phyloP scores from a whole-genome alignment of 2,113 vertebrate species.

The Vanacampus margaritifer region DNA sequence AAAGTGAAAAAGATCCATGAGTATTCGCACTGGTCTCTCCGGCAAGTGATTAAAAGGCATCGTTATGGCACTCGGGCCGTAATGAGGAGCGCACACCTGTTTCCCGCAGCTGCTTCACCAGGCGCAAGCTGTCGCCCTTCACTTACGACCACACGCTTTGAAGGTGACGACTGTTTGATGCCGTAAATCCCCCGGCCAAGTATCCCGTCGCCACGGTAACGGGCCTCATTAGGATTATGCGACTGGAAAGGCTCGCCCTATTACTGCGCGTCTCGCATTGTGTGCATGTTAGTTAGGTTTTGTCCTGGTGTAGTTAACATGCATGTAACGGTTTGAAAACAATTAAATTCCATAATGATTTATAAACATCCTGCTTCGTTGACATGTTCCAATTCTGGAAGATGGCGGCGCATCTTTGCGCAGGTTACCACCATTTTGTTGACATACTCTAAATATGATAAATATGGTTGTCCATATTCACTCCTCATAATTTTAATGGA shows the following conservation, averaged over 20 bases:
- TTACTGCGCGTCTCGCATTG: neutral
- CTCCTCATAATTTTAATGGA: neutral
- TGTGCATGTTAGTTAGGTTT: neutral
- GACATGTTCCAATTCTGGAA: neutral
- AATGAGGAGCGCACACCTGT: slow-evolving; percentile 67
- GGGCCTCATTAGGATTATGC: slow-evolving; percentile 36
- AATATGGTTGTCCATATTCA: neutral
- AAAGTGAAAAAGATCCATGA: too few relatives aligned
- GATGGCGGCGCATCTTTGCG: neutral
- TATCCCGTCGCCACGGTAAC: slow-evolving; percentile 44
- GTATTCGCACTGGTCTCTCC: neutral
- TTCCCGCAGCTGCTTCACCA: slow-evolving; percentile 50
- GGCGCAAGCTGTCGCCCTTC: slow-evolving; percentile 55
- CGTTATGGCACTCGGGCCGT: slow-evolving; percentile 33
- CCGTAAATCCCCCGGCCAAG: slow-evolving; percentile 49
- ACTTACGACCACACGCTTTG: slow-evolving; percentile 36
- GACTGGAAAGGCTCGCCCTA: slow-evolving; percentile 28
- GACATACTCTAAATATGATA: too few relatives aligned
- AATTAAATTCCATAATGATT: neutral
- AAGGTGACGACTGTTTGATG: slow-evolving; percentile 51
- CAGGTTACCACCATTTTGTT: neutral
- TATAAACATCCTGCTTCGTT: neutral
- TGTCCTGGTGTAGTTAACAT: neutral
- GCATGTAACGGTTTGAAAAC: neutral
- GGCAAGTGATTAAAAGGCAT: slow-evolving; percentile 53